Evolutionary conservation across 2,797 vertebrate species (phyloP).

Genomic region (Scolopax bukidnonensis): DNA sequence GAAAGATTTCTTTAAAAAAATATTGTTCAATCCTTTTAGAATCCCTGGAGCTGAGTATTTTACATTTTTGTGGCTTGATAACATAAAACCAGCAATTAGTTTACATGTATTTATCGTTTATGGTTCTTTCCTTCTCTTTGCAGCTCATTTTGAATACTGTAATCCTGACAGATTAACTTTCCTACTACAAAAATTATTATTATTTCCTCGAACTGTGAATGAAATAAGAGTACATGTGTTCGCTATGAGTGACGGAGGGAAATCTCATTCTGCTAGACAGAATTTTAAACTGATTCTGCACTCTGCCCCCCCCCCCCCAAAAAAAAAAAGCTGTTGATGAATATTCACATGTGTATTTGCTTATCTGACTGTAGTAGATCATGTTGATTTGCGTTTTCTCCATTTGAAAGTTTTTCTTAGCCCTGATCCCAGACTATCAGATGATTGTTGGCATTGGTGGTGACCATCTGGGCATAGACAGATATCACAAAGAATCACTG

Average conservation of each 20-base stretch:
- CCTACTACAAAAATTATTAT: constrained; percentile 21
- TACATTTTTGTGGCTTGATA: constrained; percentile 65
- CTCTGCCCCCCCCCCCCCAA: neutral
- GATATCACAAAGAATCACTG: neutral
- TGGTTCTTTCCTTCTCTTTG: constrained; percentile 45
- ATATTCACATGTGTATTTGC: neutral
- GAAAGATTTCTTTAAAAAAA: constrained; percentile 49
- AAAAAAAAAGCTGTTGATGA: neutral
- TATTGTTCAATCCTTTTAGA: constrained; percentile 51
- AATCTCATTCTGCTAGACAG: neutral
- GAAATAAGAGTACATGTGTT: constrained; percentile 44
- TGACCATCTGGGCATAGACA: neutral
- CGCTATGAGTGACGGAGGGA: constrained; percentile 3
- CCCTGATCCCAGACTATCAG: neutral
- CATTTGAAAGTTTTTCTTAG: neutral
- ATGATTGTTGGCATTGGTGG: neutral
- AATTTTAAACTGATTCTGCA: neutral
- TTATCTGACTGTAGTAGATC: neutral
- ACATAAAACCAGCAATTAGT: constrained; percentile 66
- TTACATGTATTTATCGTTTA: constrained; percentile 62
- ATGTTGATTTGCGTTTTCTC: neutral
- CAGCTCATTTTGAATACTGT: constrained; percentile 30
- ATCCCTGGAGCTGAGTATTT: constrained; percentile 63
- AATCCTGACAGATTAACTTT: constrained; percentile 61
- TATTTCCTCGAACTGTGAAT: constrained; percentile 57